phyloP scores from a whole-genome alignment of 2,888 invertebrate species.

The Blomia tropicalis region DNA sequence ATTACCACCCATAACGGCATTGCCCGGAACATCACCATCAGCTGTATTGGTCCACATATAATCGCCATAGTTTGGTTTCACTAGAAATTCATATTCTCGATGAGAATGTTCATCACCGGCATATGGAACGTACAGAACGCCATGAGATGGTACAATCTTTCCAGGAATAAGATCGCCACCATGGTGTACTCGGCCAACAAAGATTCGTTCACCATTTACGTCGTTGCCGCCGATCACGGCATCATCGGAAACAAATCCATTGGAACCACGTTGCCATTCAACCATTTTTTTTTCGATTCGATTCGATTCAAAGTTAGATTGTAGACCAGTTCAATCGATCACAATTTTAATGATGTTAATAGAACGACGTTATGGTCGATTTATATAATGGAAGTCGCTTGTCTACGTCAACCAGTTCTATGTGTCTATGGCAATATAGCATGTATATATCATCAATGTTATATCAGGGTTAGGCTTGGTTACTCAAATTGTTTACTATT shows the following conservation, averaged over 20 bases:
- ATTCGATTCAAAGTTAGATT: too few species aligned
- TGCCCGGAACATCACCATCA: slow-evolving; percentile 7
- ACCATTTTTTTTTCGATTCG: too few species aligned
- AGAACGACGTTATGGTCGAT: too few species aligned
- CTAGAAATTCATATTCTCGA: slow-evolving; percentile 17
- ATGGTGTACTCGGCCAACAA: background rate
- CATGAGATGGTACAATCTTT: slow-evolving; percentile 27
- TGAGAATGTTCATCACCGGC: slow-evolving; percentile 27
- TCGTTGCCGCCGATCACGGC: slow-evolving; percentile 5
- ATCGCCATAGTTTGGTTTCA: background rate
- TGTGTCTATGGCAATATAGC: too few species aligned
- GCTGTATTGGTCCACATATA: background rate
- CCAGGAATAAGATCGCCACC: slow-evolving; percentile 1
- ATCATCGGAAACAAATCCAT: background rate
- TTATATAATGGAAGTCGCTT: too few species aligned
- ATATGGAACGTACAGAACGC: slow-evolving; percentile 28
- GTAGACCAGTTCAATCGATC: too few species aligned
- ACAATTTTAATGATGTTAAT: too few species aligned
- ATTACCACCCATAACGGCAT: slow-evolving; percentile 9
- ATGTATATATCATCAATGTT: too few species aligned
- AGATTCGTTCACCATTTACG: background rate
- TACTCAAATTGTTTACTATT: too few species aligned
- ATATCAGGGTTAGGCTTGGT: too few species aligned
- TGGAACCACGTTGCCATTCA: background rate
- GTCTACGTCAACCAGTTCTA: too few species aligned